Evolutionary conservation across 1,140 invertebrate genomes (phyloP), one percentile per base, ranked within the genome.

Genomic region (Paramacrobiotus metropolitanus): DNA sequence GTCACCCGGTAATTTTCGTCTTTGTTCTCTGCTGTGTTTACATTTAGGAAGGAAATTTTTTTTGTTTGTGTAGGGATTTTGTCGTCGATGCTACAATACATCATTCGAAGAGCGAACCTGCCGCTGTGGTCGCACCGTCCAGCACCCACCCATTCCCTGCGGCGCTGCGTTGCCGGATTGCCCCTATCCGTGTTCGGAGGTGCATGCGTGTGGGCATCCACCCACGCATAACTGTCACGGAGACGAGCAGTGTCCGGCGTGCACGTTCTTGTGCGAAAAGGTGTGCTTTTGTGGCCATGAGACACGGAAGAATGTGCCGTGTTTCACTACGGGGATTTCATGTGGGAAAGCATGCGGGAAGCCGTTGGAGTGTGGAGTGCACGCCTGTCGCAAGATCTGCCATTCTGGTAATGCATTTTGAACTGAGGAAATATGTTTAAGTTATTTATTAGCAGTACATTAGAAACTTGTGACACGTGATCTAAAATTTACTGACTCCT

Each of bases 251-350:
- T 97, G 93, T 73, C 90, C 92, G n/a, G 91, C 90, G 2, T 97
- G 92, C 74, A 85, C 87, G 28, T 82, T 86, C 45, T 79, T 95
- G 30, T 87, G 86, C 21, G 79, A 83, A 62, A 87, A 87, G 70
- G 82, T 80, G 74, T 96, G 91, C 70, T 82, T 86, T 69, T 90
- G 92, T 1, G 76, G 80, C 20, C 91, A 96, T 71, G 88, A 93
- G 80, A 74, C 85, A 63, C 76, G 88, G 4, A 84, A 84, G 67
- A 86, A 86, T 29, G 87, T 94, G 59, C 85, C 86, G 1, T 95
- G 91, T 73, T 82, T 90, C 62, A 79, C 88, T 68, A 81, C 80
- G 31, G 84, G 85, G 63, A 83, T 95, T 59, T 90, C 86, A 2
- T 97, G 92, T 72, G 91, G 91, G 2, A 71, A 86, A 45, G 79